A percentile compares a stretch with the other conserved stretches of the same genome.
Evolutionary conservation across 2,797 vertebrate genomes (phyloP).

Genomic region (Enteromius mattozi): DNA sequence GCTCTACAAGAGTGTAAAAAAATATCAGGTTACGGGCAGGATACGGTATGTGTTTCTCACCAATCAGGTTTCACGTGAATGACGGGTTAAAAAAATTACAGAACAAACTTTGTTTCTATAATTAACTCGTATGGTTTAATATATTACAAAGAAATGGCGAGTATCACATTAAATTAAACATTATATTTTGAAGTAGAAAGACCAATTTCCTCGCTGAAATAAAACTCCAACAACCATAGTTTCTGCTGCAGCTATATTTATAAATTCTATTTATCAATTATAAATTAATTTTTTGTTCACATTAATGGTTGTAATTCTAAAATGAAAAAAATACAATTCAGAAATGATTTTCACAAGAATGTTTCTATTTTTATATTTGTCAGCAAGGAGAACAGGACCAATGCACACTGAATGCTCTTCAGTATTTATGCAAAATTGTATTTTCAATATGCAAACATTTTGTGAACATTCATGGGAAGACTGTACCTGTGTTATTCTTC

Average conservation of each 20-base stretch:
- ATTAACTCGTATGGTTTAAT: background rate
- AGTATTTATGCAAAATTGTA: background rate
- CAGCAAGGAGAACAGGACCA: background rate
- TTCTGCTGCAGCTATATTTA: background rate
- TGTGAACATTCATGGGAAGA: background rate
- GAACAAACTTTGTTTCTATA: background rate
- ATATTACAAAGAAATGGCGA: background rate
- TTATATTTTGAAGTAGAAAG: background rate
- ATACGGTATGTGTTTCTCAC: background rate
- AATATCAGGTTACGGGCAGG: slow-evolving; percentile 17
- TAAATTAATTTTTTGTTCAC: background rate
- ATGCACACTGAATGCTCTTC: background rate
- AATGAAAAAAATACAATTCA: background rate
- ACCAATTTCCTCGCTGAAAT: background rate
- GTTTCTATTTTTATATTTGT: background rate
- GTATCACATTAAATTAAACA: background rate
- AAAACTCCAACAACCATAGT: background rate
- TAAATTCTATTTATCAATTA: background rate
- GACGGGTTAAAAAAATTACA: background rate
- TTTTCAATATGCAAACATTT: background rate
- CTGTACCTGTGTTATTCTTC: slow-evolving; percentile 41
- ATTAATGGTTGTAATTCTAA: background rate
- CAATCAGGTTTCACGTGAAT: slow-evolving; percentile 19
- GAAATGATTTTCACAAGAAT: background rate
- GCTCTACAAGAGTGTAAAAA: background rate